Evolutionary conservation across 2,113 vertebrate species (phyloP).

Genomic region (Haemorhous mexicanus): DNA sequence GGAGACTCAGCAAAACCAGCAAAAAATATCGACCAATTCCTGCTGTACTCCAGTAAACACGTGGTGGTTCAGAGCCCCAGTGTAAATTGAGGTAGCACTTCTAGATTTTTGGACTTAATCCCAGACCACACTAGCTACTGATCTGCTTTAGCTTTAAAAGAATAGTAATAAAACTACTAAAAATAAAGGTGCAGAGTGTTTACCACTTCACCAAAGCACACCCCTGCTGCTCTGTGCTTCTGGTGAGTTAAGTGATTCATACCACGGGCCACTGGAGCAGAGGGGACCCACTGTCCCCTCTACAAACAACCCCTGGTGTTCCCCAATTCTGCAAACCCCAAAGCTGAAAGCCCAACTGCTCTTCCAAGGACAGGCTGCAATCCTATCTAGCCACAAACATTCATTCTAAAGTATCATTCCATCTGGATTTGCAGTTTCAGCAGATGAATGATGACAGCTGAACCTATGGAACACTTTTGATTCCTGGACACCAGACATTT

Average conservation of each 20-base stretch:
- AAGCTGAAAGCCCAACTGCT: neutral
- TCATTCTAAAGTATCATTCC: neutral
- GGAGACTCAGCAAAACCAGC: neutral
- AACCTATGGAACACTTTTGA: neutral
- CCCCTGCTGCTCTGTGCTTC: neutral
- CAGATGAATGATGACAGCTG: neutral
- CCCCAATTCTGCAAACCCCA: neutral
- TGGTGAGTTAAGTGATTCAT: neutral
- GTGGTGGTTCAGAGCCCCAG: neutral
- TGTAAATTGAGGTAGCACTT: neutral
- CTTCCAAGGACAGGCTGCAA: neutral
- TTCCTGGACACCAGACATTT: neutral
- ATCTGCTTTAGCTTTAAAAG: neutral
- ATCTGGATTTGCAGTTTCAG: neutral
- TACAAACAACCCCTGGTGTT: neutral
- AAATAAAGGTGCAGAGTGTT: neutral
- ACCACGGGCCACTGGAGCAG: fast-evolving
- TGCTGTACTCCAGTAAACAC: neutral
- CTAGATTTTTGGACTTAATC: neutral
- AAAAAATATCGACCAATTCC: neutral
- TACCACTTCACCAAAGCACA: neutral
- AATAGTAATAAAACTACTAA: neutral
- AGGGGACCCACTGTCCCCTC: neutral
- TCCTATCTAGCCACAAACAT: neutral
- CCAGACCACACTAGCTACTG: neutral